Conservation (phyloP, 2,113 vertebrate genomes). For the Genyomyrus donnyi region DNA sequence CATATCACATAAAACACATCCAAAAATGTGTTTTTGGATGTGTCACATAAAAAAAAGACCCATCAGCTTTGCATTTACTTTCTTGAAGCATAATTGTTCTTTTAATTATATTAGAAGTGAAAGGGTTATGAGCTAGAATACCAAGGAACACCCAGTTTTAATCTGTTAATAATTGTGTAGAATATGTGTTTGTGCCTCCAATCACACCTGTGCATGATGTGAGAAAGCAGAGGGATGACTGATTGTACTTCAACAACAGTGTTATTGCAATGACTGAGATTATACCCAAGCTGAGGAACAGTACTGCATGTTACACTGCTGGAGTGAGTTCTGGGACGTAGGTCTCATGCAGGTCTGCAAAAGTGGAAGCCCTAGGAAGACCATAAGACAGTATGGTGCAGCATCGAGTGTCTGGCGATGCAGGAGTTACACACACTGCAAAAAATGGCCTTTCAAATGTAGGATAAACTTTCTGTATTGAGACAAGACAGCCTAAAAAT, state of each 20-base stretch:
- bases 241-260: background rate
- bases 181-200: background rate
- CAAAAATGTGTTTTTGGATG: no score
- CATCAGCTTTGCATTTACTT: background rate
- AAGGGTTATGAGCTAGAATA: background rate
- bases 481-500: no score
- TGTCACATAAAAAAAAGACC: background rate
- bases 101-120: background rate
- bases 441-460: no score
- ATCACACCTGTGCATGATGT: background rate
- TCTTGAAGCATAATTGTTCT: background rate
- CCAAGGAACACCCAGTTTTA: background rate
- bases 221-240: constrained; percentile 7
- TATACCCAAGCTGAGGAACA: background rate
- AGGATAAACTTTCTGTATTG: no score
- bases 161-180: background rate
- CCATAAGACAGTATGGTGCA: constrained; percentile 15
- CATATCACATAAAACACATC: background rate
- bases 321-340: background rate
- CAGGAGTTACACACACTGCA: background rate
- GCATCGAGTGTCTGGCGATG: constrained; percentile 13
- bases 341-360: background rate
- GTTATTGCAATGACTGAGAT: background rate
- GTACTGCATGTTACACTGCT: background rate
- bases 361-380: background rate